A percentile compares a stretch with the other conserved stretches of the same genome.
Conservation (phyloP, 2,888 invertebrate species). For the Morinoia aosen region DNA sequence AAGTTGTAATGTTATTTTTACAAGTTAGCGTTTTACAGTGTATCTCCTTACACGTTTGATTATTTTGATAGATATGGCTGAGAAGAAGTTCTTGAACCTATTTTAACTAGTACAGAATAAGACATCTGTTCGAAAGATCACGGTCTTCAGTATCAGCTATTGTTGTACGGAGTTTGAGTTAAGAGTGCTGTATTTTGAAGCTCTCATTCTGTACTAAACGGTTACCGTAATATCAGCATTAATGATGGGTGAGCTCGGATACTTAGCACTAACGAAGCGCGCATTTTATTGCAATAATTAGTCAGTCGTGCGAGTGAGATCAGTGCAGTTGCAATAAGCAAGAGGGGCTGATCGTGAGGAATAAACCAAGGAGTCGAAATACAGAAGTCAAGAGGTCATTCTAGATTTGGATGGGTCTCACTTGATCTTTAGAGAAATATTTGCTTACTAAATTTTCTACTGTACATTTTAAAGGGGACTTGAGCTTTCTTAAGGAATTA, state of each 20-base stretch:
- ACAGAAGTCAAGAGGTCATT: background rate
- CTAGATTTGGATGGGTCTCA: background rate
- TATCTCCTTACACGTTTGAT: no score
- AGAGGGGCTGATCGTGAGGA: background rate
- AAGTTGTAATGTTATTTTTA: no score
- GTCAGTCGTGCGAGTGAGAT: background rate
- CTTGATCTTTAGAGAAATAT: background rate
- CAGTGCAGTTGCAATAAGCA: background rate
- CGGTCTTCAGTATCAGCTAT: background rate
- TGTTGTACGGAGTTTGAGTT: background rate
- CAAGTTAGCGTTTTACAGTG: no score
- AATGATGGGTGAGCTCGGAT: background rate
- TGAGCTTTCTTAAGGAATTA: no score
- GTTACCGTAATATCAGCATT: background rate
- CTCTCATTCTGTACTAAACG: background rate
- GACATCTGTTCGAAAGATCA: background rate
- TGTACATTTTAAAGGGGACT: no score
- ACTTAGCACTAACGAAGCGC: background rate
- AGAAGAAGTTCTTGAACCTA: no score
- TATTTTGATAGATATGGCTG: no score
- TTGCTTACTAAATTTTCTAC: background rate
- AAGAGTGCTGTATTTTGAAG: background rate
- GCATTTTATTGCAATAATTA: background rate
- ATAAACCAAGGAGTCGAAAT: background rate
- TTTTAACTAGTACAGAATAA: no score